Percentiles rank a stretch among this genome's conserved stretches.
These are phyloP conservation scores for Gorsachius goisagi DNA, from an alignment of 2,113 vertebrate genomes.

Conservation along the genomic window DNA sequence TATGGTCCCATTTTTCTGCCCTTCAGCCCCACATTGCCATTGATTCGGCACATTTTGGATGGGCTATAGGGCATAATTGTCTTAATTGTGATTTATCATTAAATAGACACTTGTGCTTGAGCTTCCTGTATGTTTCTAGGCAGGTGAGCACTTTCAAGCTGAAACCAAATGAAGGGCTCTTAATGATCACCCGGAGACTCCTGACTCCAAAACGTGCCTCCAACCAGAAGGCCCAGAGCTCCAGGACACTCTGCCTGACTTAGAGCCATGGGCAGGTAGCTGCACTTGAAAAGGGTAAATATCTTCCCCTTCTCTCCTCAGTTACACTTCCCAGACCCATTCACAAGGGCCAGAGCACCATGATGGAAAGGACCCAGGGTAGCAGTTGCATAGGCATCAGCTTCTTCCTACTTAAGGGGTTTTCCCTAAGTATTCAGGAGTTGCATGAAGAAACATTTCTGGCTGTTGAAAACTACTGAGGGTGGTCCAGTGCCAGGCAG, in stretches of 20 bases:
- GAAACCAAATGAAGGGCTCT: background rate
- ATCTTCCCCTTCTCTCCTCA: background rate
- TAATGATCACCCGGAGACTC: background rate
- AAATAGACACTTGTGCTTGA: background rate
- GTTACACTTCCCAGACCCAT: background rate
- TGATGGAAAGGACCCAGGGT: background rate
- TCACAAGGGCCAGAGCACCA: background rate
- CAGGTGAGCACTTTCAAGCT: background rate
- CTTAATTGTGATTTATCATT: background rate
- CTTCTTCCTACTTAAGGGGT: background rate
- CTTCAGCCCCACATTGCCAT: background rate
- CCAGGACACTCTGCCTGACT: background rate
- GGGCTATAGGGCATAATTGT: background rate
- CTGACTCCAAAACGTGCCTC: background rate
- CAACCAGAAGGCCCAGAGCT: background rate
- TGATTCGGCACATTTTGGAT: background rate
- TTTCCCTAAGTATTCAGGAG: background rate
- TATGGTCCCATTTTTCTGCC: background rate
- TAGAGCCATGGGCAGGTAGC: background rate
- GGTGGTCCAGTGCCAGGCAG: background rate
- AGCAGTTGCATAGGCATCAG: background rate
- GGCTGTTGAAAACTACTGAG: background rate
- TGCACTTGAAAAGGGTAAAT: background rate
- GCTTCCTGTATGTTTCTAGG: background rate
- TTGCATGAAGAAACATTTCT: fast-evolving